Evolutionary conservation across 2,797 vertebrate genomes (phyloP), one percentile per base, ranked within the genome.

Genomic region (Danionella dracula): DNA sequence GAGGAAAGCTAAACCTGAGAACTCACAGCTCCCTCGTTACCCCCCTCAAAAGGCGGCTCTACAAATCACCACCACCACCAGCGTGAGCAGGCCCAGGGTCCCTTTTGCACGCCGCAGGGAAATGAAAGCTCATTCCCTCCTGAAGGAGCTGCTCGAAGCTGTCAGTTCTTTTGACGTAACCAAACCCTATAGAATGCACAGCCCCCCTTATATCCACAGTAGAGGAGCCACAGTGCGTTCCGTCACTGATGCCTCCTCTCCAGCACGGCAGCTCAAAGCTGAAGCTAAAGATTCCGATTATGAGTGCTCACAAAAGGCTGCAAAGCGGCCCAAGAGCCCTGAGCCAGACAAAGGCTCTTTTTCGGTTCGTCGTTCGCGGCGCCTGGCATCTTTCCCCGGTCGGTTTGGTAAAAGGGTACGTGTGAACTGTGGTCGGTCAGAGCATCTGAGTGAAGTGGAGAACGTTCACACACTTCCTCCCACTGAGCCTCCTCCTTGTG

Each of bases 141-240:
- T 98, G 41, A 93, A 92, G 35, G 92, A 96, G 76, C 92, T 99
- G 50, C 85, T 98, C 81, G 92, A 93, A 8, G 88, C 90, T 64
- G 93, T 92, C 78, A 87, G 90, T 78, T 89, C 88, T 6, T 93
- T 89, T 0, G 96, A 98, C 0, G 96, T 99, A 67, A 96, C 93
- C 89, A 94, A 96, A 88, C 96, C 96, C 77, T 98, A 99, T 87
- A 89, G 91, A 83, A 87, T 96, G 87, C 91, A 92, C 83, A 91
- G 87, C 55, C 93, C 95, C 0, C 93, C 95, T 45, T 98, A 99
- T 0, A 77, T 86, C 8, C 81, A 66, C 70, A 63, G 35, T 79
- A 72, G 63, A 57, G 75, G 63, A 58, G 78, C 1, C n/a, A 15
- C 49, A 6, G 51, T 35, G 77, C 75, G 0, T 4, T 66, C 68